Percentiles rank a stretch among this genome's conserved stretches.
phyloP scores from a whole-genome alignment of 2,113 vertebrate species.

The Bungarus multicinctus region DNA sequence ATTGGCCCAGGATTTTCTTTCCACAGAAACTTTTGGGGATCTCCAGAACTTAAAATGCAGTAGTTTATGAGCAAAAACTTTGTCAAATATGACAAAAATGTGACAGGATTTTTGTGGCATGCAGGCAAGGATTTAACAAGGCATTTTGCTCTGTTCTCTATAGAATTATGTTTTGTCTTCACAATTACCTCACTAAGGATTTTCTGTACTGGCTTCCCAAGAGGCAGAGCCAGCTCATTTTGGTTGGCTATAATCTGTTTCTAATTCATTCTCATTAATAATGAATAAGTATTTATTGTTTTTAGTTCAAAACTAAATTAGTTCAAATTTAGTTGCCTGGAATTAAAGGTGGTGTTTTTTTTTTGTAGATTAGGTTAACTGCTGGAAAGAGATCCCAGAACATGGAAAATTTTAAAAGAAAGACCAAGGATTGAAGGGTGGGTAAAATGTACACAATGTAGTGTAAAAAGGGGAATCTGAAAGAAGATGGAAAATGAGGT shows the following conservation, averaged over 20 bases:
- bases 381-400: not conserved
- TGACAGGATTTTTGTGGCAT: not conserved
- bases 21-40: not conserved
- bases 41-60: not conserved
- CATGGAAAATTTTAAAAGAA: not conserved
- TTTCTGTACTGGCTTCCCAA: not conserved
- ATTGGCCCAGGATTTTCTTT: not conserved
- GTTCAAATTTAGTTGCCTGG: too few relatives aligned
- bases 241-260: not conserved
- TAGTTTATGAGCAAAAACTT: not conserved
- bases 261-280: not conserved
- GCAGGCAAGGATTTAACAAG: not conserved
- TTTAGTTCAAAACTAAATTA: too few relatives aligned
- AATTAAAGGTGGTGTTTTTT: not conserved
- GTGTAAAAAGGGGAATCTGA: not conserved
- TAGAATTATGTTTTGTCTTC: not conserved
- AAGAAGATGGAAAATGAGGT: not conserved
- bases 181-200: not conserved
- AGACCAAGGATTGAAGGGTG: not conserved
- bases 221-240: not conserved
- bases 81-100: not conserved
- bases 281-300: not conserved
- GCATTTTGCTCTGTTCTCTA: not conserved
- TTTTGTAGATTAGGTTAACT: not conserved
- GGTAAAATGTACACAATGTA: not conserved